Evolutionary conservation across 2,113 vertebrate genomes (phyloP), one percentile per base, ranked within the genome.

Genomic region (Chionodraco myersi): DNA sequence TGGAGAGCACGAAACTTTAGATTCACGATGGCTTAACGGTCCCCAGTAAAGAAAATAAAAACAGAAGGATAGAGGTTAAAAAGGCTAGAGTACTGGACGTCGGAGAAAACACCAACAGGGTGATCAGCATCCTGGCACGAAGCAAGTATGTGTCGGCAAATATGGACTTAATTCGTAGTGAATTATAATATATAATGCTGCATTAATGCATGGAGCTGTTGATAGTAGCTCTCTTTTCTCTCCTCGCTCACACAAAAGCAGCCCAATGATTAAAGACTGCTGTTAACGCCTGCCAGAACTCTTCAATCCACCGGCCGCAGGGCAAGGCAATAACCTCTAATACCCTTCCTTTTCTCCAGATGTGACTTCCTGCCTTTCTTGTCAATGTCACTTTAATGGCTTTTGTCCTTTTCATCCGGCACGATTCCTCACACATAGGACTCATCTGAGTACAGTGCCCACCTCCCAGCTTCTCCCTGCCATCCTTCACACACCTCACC

Each of bases 301-400:
- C 72, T 75, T 34, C 64, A 62, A 85, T 75, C 86, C 71, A 80
- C 79, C 71, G 79, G 77, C 80, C 15, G 41, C 64, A 78, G 85
- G 78, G 82, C 21, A 56, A 54, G 10, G 69, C 84, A 74, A 79
- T 88, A 72, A 70, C 45, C 62, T 77, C 72, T 65, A 87, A 89
- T 80, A 72, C 49, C 56, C 54, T 77, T 54, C 63, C 60, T 60
- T 73, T 26, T 78, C 84, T 65, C 79, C 62, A 75, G 81, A 82
- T 84, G 73, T 73, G 60, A 86, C 88, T 83, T 89, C 82, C 87
- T 81, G 63, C 72, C 85, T 83, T 88, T 93, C 7, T 82, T 86
- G 75, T 92, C 92, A 92, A 54, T 87, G 86, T 90, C 90, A 86
- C 77, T 79, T 54, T 75, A 83, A 86, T 83, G 81, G 78, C 77